phyloP scores from a whole-genome alignment of 2,113 vertebrate genomes.

The Bujurquina vittata region DNA sequence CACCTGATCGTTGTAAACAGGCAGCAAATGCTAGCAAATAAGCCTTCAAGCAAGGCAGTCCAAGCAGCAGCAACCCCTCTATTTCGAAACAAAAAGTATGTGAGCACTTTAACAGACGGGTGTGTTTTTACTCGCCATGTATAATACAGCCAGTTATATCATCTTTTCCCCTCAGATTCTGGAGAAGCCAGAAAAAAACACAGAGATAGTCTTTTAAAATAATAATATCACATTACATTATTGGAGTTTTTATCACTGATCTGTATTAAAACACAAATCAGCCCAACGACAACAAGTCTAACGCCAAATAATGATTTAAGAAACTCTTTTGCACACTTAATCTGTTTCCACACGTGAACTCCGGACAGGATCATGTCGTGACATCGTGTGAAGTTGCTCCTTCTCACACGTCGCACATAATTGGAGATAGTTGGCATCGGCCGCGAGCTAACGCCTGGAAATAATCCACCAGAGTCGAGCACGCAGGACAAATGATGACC shows the following conservation, averaged over 20 bases:
- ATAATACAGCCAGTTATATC: neutral
- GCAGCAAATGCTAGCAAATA: neutral
- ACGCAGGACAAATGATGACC: neutral
- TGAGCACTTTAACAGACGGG: neutral
- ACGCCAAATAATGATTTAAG: neutral
- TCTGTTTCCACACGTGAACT: neutral
- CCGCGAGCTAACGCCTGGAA: neutral
- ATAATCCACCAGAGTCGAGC: conserved; percentile 1
- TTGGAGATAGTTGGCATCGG: neutral
- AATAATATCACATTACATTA: neutral
- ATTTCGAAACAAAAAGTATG: neutral
- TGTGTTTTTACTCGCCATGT: neutral
- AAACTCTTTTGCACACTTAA: neutral
- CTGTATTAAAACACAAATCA: neutral
- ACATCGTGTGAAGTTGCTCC: neutral
- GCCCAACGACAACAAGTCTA: neutral
- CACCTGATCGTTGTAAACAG: rapidly evolving
- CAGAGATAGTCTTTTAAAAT: neutral
- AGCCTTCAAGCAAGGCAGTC: neutral
- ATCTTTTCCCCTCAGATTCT: neutral
- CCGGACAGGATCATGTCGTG: neutral
- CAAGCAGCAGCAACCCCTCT: neutral
- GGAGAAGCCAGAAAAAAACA: neutral
- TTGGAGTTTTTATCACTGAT: neutral
- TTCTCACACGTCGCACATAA: neutral